Base-by-base conservation (phyloP, 2,888 invertebrate genomes). In the Lycocerus yunnanus region DNA sequence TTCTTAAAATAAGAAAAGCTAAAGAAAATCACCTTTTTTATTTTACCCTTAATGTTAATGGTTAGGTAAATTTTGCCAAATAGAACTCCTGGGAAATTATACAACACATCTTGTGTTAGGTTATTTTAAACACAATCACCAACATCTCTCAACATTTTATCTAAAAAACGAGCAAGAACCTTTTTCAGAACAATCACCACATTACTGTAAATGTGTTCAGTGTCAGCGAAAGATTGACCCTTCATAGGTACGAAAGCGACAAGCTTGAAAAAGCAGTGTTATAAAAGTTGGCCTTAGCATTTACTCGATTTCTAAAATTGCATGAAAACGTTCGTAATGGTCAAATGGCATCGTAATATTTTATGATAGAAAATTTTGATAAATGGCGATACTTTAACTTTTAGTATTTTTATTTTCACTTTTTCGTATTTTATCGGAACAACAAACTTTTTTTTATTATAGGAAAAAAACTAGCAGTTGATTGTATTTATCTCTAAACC, bases 151-250 rank as follows among this genome's bases (percentile, higher is more conserved):
- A 21, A 72, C 18, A 60, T 61, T 71, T 66, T 65, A 69, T 69
- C 21, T 60, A 15, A 59, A 67, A 67, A 58, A 9, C 60, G 9
- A 66, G 60, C 61, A 66, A 63, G 67, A 68, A 61, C 72, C 72
- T 72, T 71, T 43, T 72, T 68, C 71, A 67, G 67, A 68, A 68
- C 67, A 72, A 72, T 72, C 72, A 61, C 18, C 71, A 20, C 67
- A 72, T 72, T 72, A 67, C 61, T 66, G 15, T 72, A 72, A 68
- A 72, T 72, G 67, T 72, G 60, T 72, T 72, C 61, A 15, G 43
- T 72, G 72, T 72, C 72, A 67, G 72, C 59, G 72, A 72, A 72
- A 72, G 60, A 72, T 68, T 72, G 67, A 72, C 71, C 71, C 71
- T 71, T 71, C 66, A 59, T 66, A 14, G 66, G 20, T 58, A 59